Evolutionary conservation across 1,140 invertebrate genomes (phyloP).

Genomic region (Drosophila neocordata): DNA sequence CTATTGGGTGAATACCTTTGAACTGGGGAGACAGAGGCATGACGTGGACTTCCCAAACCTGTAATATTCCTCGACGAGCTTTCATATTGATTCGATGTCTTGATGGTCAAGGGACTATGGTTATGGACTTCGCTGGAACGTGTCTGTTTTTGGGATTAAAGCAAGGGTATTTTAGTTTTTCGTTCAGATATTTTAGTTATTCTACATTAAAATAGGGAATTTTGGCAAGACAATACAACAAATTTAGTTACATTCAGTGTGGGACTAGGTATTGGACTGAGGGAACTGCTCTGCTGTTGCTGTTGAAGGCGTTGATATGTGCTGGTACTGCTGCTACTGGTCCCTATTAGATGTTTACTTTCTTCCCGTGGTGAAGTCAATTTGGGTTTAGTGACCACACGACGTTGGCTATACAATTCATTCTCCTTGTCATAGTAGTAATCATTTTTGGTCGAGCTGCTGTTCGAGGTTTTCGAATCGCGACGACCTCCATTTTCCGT

Average conservation of each 20-base stretch:
- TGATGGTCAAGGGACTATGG: conserved; percentile 81
- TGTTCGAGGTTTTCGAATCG: conserved; percentile 75
- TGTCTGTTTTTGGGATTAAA: conserved; percentile 52
- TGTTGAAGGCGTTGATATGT: conserved; percentile 25
- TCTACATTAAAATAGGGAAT: conserved; percentile 34
- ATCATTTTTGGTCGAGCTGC: conserved; percentile 75
- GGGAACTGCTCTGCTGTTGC: conserved; percentile 62
- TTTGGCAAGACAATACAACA: conserved; percentile 47
- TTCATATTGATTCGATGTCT: conserved; percentile 77
- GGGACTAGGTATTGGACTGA: conserved; percentile 78
- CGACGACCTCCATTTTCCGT: conserved; percentile 62
- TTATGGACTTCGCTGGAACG: conserved; percentile 75
- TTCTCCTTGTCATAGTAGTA: conserved; percentile 83
- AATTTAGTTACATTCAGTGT: conserved; percentile 82
- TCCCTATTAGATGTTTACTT: conserved; percentile 42
- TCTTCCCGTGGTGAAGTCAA: conserved; percentile 75
- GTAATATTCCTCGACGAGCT: conserved; percentile 64
- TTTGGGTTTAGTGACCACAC: conserved; percentile 59
- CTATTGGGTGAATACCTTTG: conserved; percentile 76
- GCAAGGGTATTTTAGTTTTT: no score
- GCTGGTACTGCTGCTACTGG: conserved; percentile 50
- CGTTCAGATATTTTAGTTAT: not conserved
- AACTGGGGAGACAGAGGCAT: conserved; percentile 75
- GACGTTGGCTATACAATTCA: conserved; percentile 68
- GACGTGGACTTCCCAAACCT: conserved; percentile 62